Percentiles rank a stretch among this genome's conserved stretches.
phyloP scores from a whole-genome alignment of 2,113 vertebrate species.

The Scortum barcoo region DNA sequence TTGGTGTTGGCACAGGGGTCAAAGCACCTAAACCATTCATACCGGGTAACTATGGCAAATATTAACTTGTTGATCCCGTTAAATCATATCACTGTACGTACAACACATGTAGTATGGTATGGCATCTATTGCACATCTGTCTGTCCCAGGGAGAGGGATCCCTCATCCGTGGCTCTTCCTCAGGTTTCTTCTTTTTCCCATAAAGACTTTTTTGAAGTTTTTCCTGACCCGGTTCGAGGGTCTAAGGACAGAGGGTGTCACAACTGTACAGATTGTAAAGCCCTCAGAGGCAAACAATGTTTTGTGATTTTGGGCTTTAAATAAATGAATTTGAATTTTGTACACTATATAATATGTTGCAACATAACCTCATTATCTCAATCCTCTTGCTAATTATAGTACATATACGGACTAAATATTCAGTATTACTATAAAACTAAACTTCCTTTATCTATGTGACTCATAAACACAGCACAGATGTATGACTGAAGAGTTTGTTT shows the following conservation, averaged over 20 bases:
- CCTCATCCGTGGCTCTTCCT: no score
- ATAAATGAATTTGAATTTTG: no score
- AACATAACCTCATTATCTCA: neutral
- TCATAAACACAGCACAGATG: neutral
- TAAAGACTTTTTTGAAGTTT: no score
- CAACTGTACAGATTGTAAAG: no score
- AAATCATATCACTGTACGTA: neutral
- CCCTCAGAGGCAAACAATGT: no score
- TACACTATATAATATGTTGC: neutral
- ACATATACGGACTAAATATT: neutral
- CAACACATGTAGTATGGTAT: no score
- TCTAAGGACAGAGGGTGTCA: no score
- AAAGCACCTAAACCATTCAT: slow-evolving; percentile 78
- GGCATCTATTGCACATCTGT: no score
- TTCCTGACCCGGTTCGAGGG: no score
- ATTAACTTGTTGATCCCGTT: neutral
- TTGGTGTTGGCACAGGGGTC: slow-evolving; percentile 54
- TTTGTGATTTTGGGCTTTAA: no score
- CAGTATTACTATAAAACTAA: neutral
- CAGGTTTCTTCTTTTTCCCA: no score
- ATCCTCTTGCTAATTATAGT: neutral
- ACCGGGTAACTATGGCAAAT: slow-evolving; percentile 56
- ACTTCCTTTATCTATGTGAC: neutral
- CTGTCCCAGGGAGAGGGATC: no score
- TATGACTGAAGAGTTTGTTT: neutral